These are phyloP conservation scores for Odontocerum albicorne DNA, from an alignment of 2,888 invertebrate genomes.

Conservation along the genomic window DNA sequence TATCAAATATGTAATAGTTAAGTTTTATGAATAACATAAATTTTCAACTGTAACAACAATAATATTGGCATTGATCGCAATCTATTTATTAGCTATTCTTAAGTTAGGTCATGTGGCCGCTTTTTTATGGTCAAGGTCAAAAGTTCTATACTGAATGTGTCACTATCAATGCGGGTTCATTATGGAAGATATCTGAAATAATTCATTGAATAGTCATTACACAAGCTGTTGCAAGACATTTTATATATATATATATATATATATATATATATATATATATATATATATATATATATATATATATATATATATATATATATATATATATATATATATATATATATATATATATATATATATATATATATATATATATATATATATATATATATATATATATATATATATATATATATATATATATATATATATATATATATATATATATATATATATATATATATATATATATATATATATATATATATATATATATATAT, in stretches of 20 bases:
- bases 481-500: neutral
- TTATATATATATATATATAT: neutral
- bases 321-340: neutral
- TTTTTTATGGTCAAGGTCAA: too few species aligned
- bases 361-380: neutral
- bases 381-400: neutral
- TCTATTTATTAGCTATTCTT: too few species aligned
- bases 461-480: neutral
- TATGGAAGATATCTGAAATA: too few species aligned
- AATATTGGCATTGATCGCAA: too few species aligned
- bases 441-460: neutral
- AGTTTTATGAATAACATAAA: too few species aligned
- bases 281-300: neutral
- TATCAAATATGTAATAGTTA: too few species aligned
- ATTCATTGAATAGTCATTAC: too few species aligned
- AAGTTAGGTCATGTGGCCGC: too few species aligned
- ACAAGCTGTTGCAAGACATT: too few species aligned
- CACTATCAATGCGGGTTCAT: too few species aligned
- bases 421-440: neutral
- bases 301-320: neutral
- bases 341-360: neutral
- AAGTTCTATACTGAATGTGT: too few species aligned
- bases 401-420: neutral
- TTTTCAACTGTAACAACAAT: too few species aligned
- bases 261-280: neutral